Percentiles rank a stretch among this genome's conserved stretches.
Evolutionary conservation across 2,113 vertebrate genomes (phyloP).

Genomic region (Clarias magur): DNA sequence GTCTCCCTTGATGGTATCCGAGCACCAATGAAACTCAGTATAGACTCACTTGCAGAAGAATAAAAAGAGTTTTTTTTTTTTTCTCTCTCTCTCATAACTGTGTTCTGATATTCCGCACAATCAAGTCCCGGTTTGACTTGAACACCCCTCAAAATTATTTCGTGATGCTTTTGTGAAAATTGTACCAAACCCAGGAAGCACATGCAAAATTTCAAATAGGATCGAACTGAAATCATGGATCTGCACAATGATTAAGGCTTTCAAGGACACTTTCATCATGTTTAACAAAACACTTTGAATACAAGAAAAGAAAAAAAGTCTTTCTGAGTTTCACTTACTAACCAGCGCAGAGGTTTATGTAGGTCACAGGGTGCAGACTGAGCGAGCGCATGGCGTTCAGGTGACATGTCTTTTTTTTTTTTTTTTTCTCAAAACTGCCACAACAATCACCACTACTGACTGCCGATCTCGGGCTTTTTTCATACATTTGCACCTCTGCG

Average conservation of each 20-base stretch:
- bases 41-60: no score
- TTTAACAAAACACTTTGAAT: not conserved
- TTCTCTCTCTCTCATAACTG: no score
- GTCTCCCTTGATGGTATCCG: no score
- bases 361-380: conserved; percentile 52
- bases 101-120: no score
- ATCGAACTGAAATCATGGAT: not conserved
- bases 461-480: conserved; percentile 68
- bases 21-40: no score
- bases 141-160: no score
- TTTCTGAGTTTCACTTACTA: not conserved
- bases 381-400: conserved; percentile 58
- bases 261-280: not conserved
- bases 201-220: not conserved
- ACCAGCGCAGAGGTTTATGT: conserved; percentile 42
- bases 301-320: not conserved
- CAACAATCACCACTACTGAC: conserved; percentile 63
- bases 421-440: conserved; percentile 53
- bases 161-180: not conserved
- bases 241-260: not conserved
- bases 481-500: conserved; percentile 76
- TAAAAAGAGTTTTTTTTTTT: no score
- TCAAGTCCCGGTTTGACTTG: no score
- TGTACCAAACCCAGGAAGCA: no score
- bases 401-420: conserved; percentile 62